phyloP scores from a whole-genome alignment of 2,113 vertebrate genomes.

The Odocoileus virginianus region DNA sequence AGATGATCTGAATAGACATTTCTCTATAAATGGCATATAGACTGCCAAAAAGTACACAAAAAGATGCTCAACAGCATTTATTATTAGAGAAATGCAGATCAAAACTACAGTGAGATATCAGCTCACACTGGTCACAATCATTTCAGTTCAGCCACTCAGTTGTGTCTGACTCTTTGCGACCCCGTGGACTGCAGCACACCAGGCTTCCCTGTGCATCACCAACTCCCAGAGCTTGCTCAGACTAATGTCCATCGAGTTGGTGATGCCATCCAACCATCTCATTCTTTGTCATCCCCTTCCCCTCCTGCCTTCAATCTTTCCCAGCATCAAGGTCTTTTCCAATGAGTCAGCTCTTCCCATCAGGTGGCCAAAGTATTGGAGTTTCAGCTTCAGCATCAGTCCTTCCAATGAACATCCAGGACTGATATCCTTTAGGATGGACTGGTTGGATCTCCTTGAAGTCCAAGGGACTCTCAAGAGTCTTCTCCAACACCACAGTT shows the following conservation, averaged over 20 bases:
- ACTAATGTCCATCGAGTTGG: neutral
- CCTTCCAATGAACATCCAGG: neutral
- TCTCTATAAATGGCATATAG: neutral
- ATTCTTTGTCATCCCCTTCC: neutral
- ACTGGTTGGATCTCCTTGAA: neutral
- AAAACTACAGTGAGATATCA: neutral
- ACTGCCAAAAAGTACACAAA: neutral
- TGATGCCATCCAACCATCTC: neutral
- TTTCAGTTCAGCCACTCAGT: neutral
- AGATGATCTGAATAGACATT: neutral
- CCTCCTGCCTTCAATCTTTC: neutral
- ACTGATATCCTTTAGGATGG: neutral
- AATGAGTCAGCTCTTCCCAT: rapidly evolving
- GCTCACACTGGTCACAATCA: neutral
- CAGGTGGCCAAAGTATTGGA: neutral
- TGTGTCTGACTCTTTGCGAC: rapidly evolving
- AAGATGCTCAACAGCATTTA: neutral
- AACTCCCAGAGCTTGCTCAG: neutral
- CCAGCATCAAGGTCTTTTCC: neutral
- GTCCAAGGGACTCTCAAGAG: neutral
- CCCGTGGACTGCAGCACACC: neutral
- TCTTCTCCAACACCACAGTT: neutral
- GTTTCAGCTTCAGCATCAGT: neutral
- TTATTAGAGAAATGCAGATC: neutral
- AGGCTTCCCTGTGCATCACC: neutral